These are phyloP conservation scores for Fabriciana adippe DNA, from an alignment of 2,888 invertebrate species.

Conservation along the genomic window DNA sequence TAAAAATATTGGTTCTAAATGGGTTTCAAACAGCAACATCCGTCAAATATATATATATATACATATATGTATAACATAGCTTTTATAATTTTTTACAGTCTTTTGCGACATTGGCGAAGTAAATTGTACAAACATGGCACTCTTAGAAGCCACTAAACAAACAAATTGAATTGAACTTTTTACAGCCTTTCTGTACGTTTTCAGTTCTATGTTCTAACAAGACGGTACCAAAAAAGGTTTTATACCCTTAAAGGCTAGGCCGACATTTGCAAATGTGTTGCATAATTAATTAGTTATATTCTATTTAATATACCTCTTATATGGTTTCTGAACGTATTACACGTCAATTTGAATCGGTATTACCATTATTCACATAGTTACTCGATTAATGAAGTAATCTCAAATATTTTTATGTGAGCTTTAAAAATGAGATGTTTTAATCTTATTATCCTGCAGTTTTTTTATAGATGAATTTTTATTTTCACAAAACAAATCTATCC, in stretches of 20 bases:
- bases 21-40: too few relatives aligned
- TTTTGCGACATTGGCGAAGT: too few relatives aligned
- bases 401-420: neutral
- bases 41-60: too few relatives aligned
- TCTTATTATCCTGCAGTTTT: too few relatives aligned
- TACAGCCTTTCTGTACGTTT: neutral
- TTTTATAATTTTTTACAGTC: too few relatives aligned
- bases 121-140: too few relatives aligned
- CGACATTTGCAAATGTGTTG: constrained; percentile 1
- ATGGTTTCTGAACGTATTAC: neutral
- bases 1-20: too few relatives aligned
- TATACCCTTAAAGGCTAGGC: constrained; percentile 1
- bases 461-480: too few relatives aligned
- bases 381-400: neutral
- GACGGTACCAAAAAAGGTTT: constrained; percentile 12
- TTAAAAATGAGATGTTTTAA: neutral
- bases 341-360: neutral
- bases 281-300: constrained; percentile 24
- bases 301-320: constrained; percentile 3
- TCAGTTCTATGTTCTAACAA: constrained; percentile 8
- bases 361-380: neutral
- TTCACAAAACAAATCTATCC: too few relatives aligned
- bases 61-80: too few relatives aligned
- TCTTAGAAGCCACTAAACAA: too few relatives aligned
- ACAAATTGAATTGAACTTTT: too few relatives aligned